Conservation (phyloP, 2,888 invertebrate species). For the Plutella xylostella region DNA sequence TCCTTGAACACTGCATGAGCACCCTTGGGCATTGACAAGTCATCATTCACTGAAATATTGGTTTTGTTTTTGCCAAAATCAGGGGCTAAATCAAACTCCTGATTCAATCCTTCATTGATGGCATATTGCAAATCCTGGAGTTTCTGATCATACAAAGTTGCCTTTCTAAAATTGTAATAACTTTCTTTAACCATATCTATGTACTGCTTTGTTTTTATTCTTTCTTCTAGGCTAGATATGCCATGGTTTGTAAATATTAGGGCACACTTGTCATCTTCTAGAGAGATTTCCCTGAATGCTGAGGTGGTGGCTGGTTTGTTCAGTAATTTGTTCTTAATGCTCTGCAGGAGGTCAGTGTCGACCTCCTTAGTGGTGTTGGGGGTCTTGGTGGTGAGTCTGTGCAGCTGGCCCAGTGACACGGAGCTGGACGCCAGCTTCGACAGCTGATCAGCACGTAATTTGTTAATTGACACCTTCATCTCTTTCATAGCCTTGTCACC, state of each 20-base stretch:
- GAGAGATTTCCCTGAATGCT: conserved; percentile 24
- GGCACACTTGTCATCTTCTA: conserved; percentile 58
- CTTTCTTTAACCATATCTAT: conserved; percentile 56
- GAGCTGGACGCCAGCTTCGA: conserved; percentile 72
- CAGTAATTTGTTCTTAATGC: conserved; percentile 51
- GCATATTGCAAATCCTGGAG: conserved; percentile 57
- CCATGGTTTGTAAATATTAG: conserved; percentile 47
- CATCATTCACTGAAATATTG: conserved; percentile 17
- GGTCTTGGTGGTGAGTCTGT: conserved; percentile 60
- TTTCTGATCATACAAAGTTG: conserved; percentile 56
- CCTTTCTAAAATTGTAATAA: conserved; percentile 59
- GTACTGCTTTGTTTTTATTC: conserved; percentile 42
- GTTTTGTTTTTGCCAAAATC: neutral
- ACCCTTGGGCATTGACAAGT: conserved; percentile 30
- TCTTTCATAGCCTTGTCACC: conserved; percentile 72
- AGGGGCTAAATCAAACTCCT: conserved; percentile 40
- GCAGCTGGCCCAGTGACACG: conserved; percentile 68
- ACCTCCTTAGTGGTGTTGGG: conserved; percentile 32
- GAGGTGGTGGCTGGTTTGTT: conserved; percentile 29
- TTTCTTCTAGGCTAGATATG: conserved; percentile 39
- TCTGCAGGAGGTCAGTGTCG: conserved; percentile 50
- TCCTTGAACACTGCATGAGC: conserved; percentile 59
- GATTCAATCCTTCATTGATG: conserved; percentile 57
- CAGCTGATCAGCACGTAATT: conserved; percentile 74
- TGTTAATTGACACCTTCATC: conserved; percentile 75